These are phyloP conservation scores for Solen grandis DNA, from an alignment of 1,140 invertebrate species.

Conservation along the genomic window DNA sequence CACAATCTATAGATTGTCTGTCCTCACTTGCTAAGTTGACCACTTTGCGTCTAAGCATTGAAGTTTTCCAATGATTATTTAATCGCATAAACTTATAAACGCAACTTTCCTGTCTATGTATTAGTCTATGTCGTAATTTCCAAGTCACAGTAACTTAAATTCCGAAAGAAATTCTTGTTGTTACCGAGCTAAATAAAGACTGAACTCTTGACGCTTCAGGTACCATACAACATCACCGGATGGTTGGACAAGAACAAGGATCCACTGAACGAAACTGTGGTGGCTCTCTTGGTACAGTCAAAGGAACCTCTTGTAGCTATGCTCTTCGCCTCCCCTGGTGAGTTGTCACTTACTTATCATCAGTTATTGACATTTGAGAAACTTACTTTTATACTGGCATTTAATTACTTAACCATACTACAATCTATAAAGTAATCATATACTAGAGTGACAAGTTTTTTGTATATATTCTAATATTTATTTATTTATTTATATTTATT, in stretches of 20 bases:
- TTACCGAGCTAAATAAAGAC: background rate
- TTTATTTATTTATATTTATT: background rate
- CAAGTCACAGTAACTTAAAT: background rate
- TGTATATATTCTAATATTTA: background rate
- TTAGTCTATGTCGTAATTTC: background rate
- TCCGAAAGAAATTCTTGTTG: background rate
- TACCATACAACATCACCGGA: conserved; percentile 96
- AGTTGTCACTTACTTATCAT: background rate
- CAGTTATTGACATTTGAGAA: background rate
- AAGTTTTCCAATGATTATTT: too few species aligned
- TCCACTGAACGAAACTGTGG: conserved; percentile 94
- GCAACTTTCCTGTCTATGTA: too few species aligned
- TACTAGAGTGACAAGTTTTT: background rate
- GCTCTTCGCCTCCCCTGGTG: conserved; percentile 65
- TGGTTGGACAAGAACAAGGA: conserved; percentile 99
- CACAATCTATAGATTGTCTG: background rate
- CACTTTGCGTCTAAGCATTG: too few species aligned
- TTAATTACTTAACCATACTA: background rate
- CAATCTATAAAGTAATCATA: too few species aligned
- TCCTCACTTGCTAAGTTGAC: background rate
- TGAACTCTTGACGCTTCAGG: conserved; percentile 82
- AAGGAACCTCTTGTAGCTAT: conserved; percentile 67
- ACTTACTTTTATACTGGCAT: background rate
- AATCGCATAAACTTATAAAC: background rate
- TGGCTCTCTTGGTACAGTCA: conserved; percentile 60